A percentile compares a stretch with the other conserved stretches of the same genome.
These are phyloP conservation scores for Pseudomyrmex pallidus DNA, from an alignment of 1,140 invertebrate species.

Conservation along the genomic window DNA sequence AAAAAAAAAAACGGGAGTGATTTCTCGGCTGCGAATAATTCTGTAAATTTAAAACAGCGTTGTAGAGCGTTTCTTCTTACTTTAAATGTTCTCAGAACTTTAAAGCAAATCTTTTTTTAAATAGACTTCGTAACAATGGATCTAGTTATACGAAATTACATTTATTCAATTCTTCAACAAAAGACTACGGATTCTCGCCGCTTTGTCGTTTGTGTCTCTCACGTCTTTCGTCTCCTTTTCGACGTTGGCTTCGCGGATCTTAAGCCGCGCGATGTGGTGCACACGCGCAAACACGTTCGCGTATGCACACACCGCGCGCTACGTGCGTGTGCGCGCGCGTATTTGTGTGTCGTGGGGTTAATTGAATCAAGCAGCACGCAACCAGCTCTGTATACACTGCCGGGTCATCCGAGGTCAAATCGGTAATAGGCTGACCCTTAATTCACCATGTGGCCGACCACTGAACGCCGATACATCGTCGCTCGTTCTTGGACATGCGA, in stretches of 20 bases:
- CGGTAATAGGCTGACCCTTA: slow-evolving; percentile 79
- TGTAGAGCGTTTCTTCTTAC: neutral
- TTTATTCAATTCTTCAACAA: slow-evolving; percentile 35
- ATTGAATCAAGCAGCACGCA: slow-evolving; percentile 82
- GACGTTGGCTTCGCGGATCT: slow-evolving; percentile 27
- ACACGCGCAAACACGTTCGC: slow-evolving; percentile 68
- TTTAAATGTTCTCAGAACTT: neutral
- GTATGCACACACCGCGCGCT: slow-evolving; percentile 35
- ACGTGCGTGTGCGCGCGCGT: slow-evolving; percentile 55
- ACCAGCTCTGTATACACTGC: slow-evolving; percentile 78
- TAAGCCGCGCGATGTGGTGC: neutral
- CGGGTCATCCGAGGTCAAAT: slow-evolving; percentile 82
- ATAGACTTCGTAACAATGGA: neutral
- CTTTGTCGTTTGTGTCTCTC: slow-evolving; percentile 44
- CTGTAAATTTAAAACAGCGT: neutral
- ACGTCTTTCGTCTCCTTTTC: slow-evolving; percentile 42
- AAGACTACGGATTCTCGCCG: slow-evolving; percentile 28
- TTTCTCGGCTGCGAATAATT: slow-evolving; percentile 1
- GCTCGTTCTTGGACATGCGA: slow-evolving; percentile 72
- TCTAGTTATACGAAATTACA: neutral
- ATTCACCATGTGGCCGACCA: slow-evolving; percentile 75
- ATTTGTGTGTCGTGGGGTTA: slow-evolving; percentile 77
- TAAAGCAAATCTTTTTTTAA: neutral
- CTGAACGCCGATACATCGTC: slow-evolving; percentile 76
- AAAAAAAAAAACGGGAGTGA: neutral